Evolutionary conservation across 2,888 invertebrate species (phyloP).

Genomic region (Leptinotarsa haldemani): DNA sequence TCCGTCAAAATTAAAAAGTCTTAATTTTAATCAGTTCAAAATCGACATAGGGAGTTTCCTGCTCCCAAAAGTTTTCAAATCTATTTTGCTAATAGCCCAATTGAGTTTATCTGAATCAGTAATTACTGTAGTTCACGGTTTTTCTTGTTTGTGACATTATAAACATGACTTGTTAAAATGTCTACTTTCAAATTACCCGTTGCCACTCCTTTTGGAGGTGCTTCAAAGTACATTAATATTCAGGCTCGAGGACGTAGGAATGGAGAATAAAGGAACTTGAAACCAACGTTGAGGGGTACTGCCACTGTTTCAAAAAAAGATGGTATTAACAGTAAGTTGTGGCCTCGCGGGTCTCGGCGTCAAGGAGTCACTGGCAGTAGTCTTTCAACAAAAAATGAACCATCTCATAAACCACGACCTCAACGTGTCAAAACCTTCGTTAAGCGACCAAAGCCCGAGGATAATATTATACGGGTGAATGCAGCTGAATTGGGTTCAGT

Average conservation of each 20-base stretch:
- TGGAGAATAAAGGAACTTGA: conserved; percentile 84
- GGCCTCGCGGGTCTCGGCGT: conserved; percentile 72
- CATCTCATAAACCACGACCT: conserved; percentile 76
- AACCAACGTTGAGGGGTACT: conserved; percentile 77
- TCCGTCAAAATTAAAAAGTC: too few species aligned
- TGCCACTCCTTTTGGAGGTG: conserved; percentile 81
- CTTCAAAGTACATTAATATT: conserved; percentile 69
- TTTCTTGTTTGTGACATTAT: conserved; percentile 71
- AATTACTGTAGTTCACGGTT: conserved; percentile 51
- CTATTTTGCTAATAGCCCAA: conserved; percentile 63
- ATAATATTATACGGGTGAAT: conserved; percentile 65
- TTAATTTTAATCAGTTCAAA: too few species aligned
- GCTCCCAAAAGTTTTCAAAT: conserved; percentile 69
- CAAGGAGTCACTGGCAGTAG: conserved; percentile 73
- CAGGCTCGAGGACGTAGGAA: conserved; percentile 65
- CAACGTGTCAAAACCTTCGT: conserved; percentile 76
- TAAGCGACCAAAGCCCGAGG: conserved; percentile 79
- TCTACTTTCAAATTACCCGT: conserved; percentile 76
- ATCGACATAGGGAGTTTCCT: conserved; percentile 73
- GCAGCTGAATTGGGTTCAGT: conserved; percentile 85
- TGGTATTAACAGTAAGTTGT: conserved; percentile 71
- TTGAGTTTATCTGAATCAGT: conserved; percentile 46
- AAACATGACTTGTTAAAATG: conserved; percentile 88
- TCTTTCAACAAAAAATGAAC: conserved; percentile 71
- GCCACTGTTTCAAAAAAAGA: conserved; percentile 81